Evolutionary conservation across 2,888 invertebrate genomes (phyloP), one percentile per base, ranked within the genome.

Genomic region (Idaea dimidiata): DNA sequence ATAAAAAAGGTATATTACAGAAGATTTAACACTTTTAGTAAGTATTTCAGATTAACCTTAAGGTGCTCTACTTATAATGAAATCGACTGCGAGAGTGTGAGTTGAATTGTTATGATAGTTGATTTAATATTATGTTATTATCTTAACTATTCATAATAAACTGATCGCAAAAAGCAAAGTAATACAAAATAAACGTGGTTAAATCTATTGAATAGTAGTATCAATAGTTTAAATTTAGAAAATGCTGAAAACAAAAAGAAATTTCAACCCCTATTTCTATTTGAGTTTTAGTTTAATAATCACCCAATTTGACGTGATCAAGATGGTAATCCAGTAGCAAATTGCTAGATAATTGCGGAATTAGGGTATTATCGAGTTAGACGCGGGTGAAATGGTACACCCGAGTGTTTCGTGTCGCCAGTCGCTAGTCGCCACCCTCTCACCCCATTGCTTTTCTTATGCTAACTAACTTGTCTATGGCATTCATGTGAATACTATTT

Each of bases 351-450:
- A 89, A 90, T 90, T 89, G 88, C 81, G 84, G 88, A 88, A 89
- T 91, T 91, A 91, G 82, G 81, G 82, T 81, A 90, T 91, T 89
- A 91, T 86, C 88, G 82, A 86, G 86, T 89, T 89, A 89, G 89
- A 89, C 89, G 86, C 82, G 85, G 83, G 78, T 86, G 91, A 89
- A 89, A 89, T 84, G 73, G 81, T 81, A 87, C 82, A 80, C 87
- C 77, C 74, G 72, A 69, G 65, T 66, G 71, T 68, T 73, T 66
- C 66, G 60, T 66, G 65, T 72, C 71, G 70, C 73, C 24, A 24
- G 24, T 66, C 71, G 70, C 73, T 5, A 24, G 24, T 66, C 69
- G 72, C 68, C 67, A 33, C 59, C 17, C 62, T 56, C 17, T 58
- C 61, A 59, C 60, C 62, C 62, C 55, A 57, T 58, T 6, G 14